phyloP scores from a whole-genome alignment of 2,113 vertebrate genomes.

The Psephotus haematonotus region DNA sequence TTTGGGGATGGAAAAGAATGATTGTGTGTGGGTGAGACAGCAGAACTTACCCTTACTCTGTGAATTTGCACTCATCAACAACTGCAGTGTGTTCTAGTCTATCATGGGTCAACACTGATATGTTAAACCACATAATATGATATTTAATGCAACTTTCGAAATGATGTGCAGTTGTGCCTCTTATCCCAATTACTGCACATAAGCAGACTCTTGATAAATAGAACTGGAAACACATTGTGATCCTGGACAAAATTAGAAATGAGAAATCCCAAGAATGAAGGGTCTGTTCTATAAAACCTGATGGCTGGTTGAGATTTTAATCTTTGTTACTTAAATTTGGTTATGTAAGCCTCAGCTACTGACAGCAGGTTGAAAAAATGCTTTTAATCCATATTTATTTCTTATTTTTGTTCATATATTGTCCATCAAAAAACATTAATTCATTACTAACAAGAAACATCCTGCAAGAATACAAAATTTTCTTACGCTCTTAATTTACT shows the following conservation, averaged over 20 bases:
- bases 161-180: neutral
- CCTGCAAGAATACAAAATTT: neutral
- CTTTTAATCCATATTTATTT: neutral
- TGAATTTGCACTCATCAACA: neutral
- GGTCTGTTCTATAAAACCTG: neutral
- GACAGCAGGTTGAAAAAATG: neutral
- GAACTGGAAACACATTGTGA: neutral
- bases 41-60: neutral
- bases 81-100: neutral
- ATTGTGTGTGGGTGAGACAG: neutral
- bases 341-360: neutral
- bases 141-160: neutral
- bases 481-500: neutral
- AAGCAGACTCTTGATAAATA: neutral
- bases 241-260: neutral
- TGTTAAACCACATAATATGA: rapidly evolving
- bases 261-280: neutral
- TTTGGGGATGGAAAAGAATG: neutral
- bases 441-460: neutral
- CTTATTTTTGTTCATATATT: neutral
- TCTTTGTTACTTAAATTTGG: neutral
- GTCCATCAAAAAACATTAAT: neutral
- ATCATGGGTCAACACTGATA: rapidly evolving
- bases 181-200: rapidly evolving
- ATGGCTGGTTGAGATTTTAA: neutral